phyloP scores from a whole-genome alignment of 2,888 invertebrate genomes.

The Branchellion lobata region DNA sequence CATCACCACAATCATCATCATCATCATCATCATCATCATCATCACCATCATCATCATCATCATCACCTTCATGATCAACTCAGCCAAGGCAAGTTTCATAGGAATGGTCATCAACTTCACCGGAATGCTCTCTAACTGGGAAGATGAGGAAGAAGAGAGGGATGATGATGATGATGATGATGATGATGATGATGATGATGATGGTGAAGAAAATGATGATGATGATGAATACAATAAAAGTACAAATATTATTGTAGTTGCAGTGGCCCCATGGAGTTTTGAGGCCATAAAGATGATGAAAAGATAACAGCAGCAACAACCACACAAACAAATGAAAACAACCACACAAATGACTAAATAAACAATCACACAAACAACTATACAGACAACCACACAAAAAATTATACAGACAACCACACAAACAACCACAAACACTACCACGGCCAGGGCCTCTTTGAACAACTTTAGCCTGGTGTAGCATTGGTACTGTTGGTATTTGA shows the following conservation, averaged over 20 bases:
- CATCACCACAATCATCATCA: background rate
- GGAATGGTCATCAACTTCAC: constrained; percentile 72
- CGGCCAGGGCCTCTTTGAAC: constrained; percentile 67
- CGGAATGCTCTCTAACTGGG: constrained; percentile 66
- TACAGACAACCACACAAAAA: no score
- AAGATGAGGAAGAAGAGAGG: background rate
- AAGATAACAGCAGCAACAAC: no score
- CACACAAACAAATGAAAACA: no score
- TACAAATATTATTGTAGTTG: no score
- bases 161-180: background rate
- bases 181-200: background rate
- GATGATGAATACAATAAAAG: no score
- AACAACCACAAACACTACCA: no score
- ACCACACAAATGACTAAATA: no score
- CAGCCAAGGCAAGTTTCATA: constrained; percentile 76
- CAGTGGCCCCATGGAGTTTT: no score
- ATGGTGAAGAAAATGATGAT: background rate
- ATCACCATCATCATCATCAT: no score
- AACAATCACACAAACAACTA: no score
- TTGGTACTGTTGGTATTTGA: constrained; percentile 74
- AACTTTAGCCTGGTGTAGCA: constrained; percentile 73
- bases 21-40: background rate
- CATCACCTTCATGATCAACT: constrained; percentile 68
- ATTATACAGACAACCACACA: no score
- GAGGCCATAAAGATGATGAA: no score